Base-by-base conservation (phyloP, 2,113 vertebrate genomes). In the Prochilodus magdalenae region DNA sequence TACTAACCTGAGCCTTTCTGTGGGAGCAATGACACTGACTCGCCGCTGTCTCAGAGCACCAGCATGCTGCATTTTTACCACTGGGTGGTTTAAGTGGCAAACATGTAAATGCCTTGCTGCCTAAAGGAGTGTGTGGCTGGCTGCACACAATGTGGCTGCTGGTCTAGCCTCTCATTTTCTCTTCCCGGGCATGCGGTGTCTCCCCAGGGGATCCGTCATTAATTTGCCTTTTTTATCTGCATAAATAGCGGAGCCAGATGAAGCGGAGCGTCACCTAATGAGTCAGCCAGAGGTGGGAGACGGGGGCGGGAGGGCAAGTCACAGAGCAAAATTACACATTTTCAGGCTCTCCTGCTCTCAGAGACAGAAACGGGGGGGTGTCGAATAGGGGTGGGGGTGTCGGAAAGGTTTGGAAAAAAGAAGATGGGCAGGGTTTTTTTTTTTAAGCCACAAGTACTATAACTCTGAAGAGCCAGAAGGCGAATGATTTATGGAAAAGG, bases 241-340 rank as follows among this genome's bases (percentile, higher is more conserved):
- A 78, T 89, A 86, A 88, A 85, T 87, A 87, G 86, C 84, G 83
- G 60, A 73, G 72, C 76, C 53, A 77, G 44, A 79, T 85, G 63
- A 81, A 81, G 60, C 75, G 29, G 70, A 88, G 78, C 33, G 6
- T 62, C 40, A 73, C 74, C 80, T 87, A 85, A 86, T 84, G 86
- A 85, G 69, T 85, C 53, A 79, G 74, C 73, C 57, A 80, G 86
- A 83, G 79, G 76, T 78, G 83, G 80, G 33, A 73, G 83, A 63
- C 7, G 22, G 60, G 62, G 80, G 83, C 73, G 33, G 84, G 80
- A 73, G 60, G 59, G 70, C 44, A 47, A 40, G 70, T 73, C 51
- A 26, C 65, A 40, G 44, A 40, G 67, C 73, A 70, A 81, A 84
- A 84, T 86, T 73, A 83, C 62, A 66, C 66, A 79, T 86, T 87